Evolutionary conservation across 2,888 invertebrate genomes (phyloP).

Genomic region (Ctena decussata): DNA sequence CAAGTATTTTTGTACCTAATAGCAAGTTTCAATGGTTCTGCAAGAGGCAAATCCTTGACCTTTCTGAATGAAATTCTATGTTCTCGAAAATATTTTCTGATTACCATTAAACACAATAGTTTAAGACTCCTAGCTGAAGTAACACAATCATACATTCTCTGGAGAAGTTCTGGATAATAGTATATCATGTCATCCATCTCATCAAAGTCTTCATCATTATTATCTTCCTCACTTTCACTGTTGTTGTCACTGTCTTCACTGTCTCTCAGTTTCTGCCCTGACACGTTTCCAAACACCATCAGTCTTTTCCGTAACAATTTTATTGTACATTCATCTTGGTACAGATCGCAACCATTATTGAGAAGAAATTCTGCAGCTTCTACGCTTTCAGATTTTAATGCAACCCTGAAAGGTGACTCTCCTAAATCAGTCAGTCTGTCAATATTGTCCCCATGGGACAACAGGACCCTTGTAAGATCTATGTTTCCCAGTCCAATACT

Average conservation of each 20-base stretch:
- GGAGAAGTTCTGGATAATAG: constrained; percentile 16
- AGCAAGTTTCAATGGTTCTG: constrained; percentile 35
- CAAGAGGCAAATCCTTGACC: constrained; percentile 45
- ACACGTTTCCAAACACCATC: background rate
- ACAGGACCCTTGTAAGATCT: constrained; percentile 56
- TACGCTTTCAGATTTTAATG: constrained; percentile 56
- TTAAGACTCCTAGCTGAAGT: constrained; percentile 40
- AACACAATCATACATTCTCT: constrained; percentile 20
- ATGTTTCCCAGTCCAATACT: constrained; percentile 44
- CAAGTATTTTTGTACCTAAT: constrained; percentile 11
- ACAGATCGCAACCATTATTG: constrained; percentile 54
- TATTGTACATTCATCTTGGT: constrained; percentile 26
- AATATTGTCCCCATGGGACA: constrained; percentile 69
- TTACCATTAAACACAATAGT: constrained; percentile 35
- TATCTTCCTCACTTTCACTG: constrained; percentile 34
- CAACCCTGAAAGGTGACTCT: constrained; percentile 54
- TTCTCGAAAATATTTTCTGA: constrained; percentile 49
- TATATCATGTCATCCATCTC: constrained; percentile 22
- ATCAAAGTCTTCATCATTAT: constrained; percentile 51
- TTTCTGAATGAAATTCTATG: constrained; percentile 42
- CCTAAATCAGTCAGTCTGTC: constrained; percentile 43
- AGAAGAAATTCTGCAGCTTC: constrained; percentile 62
- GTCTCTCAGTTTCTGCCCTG: background rate
- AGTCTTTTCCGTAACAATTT: background rate
- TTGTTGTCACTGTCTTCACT: background rate